A percentile compares a stretch with the other conserved stretches of the same genome.
phyloP scores from a whole-genome alignment of 2,888 invertebrate species.

The Sericinus montela region DNA sequence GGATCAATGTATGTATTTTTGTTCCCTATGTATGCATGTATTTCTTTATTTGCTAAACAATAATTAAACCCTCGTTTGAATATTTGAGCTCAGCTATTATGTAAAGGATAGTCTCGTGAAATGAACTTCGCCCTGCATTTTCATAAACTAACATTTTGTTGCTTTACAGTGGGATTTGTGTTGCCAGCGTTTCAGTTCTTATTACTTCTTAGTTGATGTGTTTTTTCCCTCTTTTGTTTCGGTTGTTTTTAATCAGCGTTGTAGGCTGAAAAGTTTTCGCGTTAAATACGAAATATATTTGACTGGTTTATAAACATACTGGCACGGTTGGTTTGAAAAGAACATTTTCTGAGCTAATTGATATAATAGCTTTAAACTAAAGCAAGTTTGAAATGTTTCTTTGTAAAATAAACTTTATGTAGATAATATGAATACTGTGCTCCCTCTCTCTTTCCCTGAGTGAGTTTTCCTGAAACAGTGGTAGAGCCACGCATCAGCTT shows the following conservation, averaged over 20 bases:
- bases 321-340: too few species aligned
- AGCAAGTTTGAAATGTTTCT: too few species aligned
- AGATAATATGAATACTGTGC: too few species aligned
- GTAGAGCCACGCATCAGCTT: too few species aligned
- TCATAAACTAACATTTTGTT: slow-evolving; percentile 10
- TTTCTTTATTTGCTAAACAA: slow-evolving; percentile 35
- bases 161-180: background rate
- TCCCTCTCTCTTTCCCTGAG: too few species aligned
- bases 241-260: slow-evolving; percentile 15
- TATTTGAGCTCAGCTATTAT: background rate
- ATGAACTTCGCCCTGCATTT: slow-evolving; percentile 10
- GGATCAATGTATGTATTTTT: too few species aligned
- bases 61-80: slow-evolving; percentile 22
- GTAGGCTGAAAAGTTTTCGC: slow-evolving; percentile 8
- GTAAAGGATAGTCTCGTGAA: slow-evolving; percentile 1
- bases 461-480: too few species aligned
- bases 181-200: slow-evolving; percentile 11
- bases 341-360: too few species aligned
- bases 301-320: background rate
- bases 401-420: too few species aligned
- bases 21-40: too few species aligned
- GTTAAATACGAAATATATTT: slow-evolving; percentile 2
- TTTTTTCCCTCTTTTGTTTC: slow-evolving; percentile 6
- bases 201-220: slow-evolving; percentile 14
- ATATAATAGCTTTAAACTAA: too few species aligned